Percentiles rank a stretch among this genome's conserved stretches.
Conservation (phyloP, 2,113 vertebrate species). For the Australoheros scitulus region DNA sequence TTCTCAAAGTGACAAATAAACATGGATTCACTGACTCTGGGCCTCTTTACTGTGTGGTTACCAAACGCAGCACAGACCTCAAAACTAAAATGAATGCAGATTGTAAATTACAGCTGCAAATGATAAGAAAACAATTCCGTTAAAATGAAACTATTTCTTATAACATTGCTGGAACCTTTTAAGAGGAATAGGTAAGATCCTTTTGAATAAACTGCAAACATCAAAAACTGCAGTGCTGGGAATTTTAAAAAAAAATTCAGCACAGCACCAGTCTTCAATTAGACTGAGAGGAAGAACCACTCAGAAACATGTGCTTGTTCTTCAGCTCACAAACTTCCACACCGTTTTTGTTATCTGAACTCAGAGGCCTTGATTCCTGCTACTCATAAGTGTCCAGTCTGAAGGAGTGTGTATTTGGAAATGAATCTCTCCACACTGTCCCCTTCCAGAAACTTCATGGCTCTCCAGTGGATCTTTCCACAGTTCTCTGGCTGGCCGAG, state of each 20-base stretch:
- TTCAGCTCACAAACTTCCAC: background rate
- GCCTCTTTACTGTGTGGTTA: background rate
- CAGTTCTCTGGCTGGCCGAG: slow-evolving; percentile 89
- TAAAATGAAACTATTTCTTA: background rate
- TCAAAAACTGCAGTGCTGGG: background rate
- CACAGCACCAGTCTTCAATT: background rate
- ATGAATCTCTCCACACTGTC: slow-evolving; percentile 87
- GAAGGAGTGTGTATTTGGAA: slow-evolving; percentile 87
- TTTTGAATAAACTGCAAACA: background rate
- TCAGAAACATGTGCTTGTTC: background rate
- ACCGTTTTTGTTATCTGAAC: background rate
- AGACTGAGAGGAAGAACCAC: background rate
- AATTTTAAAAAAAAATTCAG: background rate
- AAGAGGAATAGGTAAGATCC: background rate
- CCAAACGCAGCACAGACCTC: background rate
- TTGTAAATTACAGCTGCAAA: background rate
- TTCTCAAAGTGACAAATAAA: slow-evolving; percentile 29
- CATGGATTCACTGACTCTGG: background rate
- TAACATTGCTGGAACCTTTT: background rate
- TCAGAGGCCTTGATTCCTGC: background rate
- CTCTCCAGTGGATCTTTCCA: slow-evolving; percentile 93
- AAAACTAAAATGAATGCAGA: background rate
- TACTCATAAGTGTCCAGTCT: slow-evolving; percentile 84
- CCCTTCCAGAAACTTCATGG: slow-evolving; percentile 90
- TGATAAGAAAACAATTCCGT: background rate